Conservation (phyloP, 2,888 invertebrate species). For the Laspeyria flexula region DNA sequence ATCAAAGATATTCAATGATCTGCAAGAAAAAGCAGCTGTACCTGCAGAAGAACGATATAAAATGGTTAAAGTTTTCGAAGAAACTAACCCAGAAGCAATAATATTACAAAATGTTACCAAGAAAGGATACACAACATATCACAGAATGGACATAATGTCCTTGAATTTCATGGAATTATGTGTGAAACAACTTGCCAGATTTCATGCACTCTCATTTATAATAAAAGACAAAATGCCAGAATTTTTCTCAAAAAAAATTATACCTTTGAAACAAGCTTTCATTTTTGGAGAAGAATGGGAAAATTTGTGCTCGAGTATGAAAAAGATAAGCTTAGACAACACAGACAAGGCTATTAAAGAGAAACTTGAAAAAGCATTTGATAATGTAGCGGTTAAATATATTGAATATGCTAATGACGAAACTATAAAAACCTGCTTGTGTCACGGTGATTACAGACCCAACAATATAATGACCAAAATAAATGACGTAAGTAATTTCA, state of each 20-base stretch:
- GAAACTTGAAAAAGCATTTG: constrained; percentile 30
- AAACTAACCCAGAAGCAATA: constrained; percentile 48
- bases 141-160: constrained; percentile 55
- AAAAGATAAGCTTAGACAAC: too few species aligned
- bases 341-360: constrained; percentile 34
- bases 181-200: constrained; percentile 61
- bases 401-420: constrained; percentile 32
- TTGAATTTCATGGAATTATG: constrained; percentile 57
- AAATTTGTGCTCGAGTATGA: constrained; percentile 36
- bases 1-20: constrained; percentile 45
- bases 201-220: constrained; percentile 61
- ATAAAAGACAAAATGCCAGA: constrained; percentile 49
- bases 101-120: constrained; percentile 62
- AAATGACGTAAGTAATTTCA: neutral
- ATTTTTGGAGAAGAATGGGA: constrained; percentile 48
- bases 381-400: constrained; percentile 29
- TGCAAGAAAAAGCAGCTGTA: constrained; percentile 57
- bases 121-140: constrained; percentile 53
- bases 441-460: constrained; percentile 50
- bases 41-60: constrained; percentile 54
- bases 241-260: constrained; percentile 54
- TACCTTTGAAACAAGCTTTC: constrained; percentile 29
- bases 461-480: neutral
- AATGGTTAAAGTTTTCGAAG: constrained; percentile 54
- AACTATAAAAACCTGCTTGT: constrained; percentile 33